Evolutionary conservation across 2,113 vertebrate species (phyloP), one percentile per base, ranked within the genome.

Genomic region (Lathamus discolor): DNA sequence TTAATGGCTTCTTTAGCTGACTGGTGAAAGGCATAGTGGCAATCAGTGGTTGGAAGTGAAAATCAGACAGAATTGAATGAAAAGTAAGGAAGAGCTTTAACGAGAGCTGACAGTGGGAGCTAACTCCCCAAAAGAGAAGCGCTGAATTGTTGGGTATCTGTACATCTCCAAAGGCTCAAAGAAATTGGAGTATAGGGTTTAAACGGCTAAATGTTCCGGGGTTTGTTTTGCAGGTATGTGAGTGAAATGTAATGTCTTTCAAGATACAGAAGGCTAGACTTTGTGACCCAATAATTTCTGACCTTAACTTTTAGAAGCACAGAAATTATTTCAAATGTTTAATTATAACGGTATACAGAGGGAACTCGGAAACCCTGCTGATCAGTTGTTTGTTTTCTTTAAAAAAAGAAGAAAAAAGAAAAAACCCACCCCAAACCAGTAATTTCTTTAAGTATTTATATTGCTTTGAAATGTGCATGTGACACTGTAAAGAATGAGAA

Each of bases 141-240:
- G 23, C 14, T 24, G 31, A 37, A 31, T 57, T 75, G 11, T 67
- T 63, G 12, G 7, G 7, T 54, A 51, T 12, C 48, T 88, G 28
- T 19, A 43, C 1, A 0, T 25, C 67, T 85, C 35, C 35, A 80
- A 63, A 83, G 41, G 25, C 15, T 83, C 35, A 64, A 48, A 68
- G 43, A 78, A 67, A 46, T 51, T 31, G 37, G 33, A 88, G 6
- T 43, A 27, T 9, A 51, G 52, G 3, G 5, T 76, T 88, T 61
- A 76, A 83, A 22, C 28, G 11, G 5, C 41, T 81, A 41, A 72
- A 55, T 39, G 13, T 61, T 88, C 23, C 76, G 70, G 28, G 10
- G 12, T 64, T 90, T 72, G 5, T 4, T 76, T 80, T 85, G 25
- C 0, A 0, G 8, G 4, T 44, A 23, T 64, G 46, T 57, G 37